Conservation (phyloP, 2,888 invertebrate genomes). For the Trachelus tabidus region DNA sequence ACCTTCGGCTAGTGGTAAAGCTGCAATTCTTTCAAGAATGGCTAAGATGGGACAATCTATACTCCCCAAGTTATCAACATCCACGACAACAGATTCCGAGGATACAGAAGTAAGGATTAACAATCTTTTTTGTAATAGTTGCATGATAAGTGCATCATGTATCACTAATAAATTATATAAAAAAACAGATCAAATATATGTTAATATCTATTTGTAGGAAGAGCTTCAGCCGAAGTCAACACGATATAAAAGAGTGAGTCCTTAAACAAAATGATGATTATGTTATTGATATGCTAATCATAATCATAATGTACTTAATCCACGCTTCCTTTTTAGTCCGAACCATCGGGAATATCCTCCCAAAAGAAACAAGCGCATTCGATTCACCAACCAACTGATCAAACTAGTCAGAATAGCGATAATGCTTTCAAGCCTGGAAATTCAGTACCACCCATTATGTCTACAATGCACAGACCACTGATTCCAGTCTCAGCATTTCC, state of each 20-base stretch:
- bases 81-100: constrained; percentile 65
- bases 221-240: constrained; percentile 30
- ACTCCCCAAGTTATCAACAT: constrained; percentile 61
- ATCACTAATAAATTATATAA: not conserved
- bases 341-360: constrained; percentile 6
- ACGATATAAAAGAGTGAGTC: constrained; percentile 36
- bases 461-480: constrained; percentile 32
- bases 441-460: constrained; percentile 19
- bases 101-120: constrained; percentile 60
- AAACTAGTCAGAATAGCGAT: constrained; percentile 1
- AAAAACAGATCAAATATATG: not conserved
- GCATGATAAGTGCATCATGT: constrained; percentile 21
- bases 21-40: constrained; percentile 69
- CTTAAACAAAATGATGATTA: not conserved
- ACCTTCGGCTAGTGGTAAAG: constrained; percentile 52
- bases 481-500: constrained; percentile 21
- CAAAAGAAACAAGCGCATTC: constrained; percentile 17
- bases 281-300: not conserved
- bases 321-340: not conserved
- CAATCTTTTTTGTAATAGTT: not conserved
- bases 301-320: not conserved
- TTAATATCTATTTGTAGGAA: constrained; percentile 31
- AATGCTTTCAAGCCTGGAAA: constrained; percentile 29
- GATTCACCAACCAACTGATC: constrained; percentile 5
- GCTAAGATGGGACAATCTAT: constrained; percentile 71